Conservation (phyloP, 2,888 invertebrate genomes). For the Leistus spinibarbis region DNA sequence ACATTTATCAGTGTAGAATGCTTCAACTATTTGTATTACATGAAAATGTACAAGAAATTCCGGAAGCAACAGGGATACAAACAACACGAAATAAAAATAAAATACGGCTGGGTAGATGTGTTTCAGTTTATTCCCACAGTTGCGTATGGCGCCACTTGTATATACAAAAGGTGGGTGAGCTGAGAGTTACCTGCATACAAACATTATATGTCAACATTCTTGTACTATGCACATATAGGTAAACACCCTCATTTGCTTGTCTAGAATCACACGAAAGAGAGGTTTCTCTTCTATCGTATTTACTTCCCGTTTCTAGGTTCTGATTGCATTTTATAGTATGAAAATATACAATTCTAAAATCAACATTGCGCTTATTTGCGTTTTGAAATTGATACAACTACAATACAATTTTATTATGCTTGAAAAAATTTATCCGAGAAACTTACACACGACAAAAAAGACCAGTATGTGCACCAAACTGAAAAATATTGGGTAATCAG, state of each 20-base stretch:
- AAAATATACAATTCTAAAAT: no score
- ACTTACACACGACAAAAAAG: no score
- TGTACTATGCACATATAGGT: background rate
- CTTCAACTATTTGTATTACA: background rate
- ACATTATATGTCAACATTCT: conserved; percentile 28
- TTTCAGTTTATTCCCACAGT: conserved; percentile 25
- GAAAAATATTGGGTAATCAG: background rate
- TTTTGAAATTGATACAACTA: no score
- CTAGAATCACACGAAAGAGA: background rate
- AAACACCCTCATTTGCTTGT: conserved; percentile 4
- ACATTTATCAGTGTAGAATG: background rate
- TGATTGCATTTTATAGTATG: background rate
- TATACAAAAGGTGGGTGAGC: conserved; percentile 23
- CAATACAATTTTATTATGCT: no score
- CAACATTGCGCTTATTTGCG: background rate
- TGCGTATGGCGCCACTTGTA: conserved; percentile 19
- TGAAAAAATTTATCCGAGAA: no score
- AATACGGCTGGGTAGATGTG: conserved; percentile 4
- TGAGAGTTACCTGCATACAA: conserved; percentile 21
- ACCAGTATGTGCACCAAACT: no score
- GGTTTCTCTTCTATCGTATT: background rate
- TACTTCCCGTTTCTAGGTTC: background rate
- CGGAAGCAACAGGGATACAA: background rate
- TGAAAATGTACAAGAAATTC: background rate
- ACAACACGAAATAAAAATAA: background rate